Evolutionary conservation across 2,888 invertebrate species (phyloP), one percentile per base, ranked within the genome.

Genomic region (Clivina fossor): DNA sequence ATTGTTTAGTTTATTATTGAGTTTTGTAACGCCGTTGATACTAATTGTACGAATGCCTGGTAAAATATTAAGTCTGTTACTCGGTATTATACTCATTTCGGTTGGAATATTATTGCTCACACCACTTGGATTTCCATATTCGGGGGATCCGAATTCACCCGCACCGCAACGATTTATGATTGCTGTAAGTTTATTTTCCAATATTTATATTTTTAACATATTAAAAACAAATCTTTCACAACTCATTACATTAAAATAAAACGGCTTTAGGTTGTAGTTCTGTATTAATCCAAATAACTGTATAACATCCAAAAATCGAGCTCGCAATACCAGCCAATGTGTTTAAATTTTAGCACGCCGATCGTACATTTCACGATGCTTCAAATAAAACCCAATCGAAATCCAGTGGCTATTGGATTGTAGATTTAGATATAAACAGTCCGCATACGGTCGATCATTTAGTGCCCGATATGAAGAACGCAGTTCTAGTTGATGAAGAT

Each of bases 121-220:
- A n/a, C 82, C 83, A 18, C 73, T 86, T 54, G 86, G 88, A 43
- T 85, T 85, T 69, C 86, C 90, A 0, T 92, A 89, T 75, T 82
- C 83, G 61, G 82, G 81, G 11, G 80, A 84, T 64, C 74, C 77
- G 3, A 68, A 73, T 7, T 73, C 79, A 37, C 81, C 85, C 9
- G 80, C 85, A 24, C 86, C 89, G 44, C 86, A 90, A 75, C 79
- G 91, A 57, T 80, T 86, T 66, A 84, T 90, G 80, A 76, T 89
- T 67, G 79, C 85, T 73, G 90, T 86, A 73, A 76, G 75, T 67
- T 33, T 35, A 33, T 50, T 28, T 33, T 13, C 4, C 13, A 15
- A 26, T 26, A 40, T 28, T 60, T 30, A 46, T 28, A 32, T 26
- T 35, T n/a, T 43, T 20, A 43, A 18, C 16, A 11, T 41, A 19